These are phyloP conservation scores for Alentia gelatinosa DNA, from an alignment of 2,888 invertebrate species.

Conservation along the genomic window DNA sequence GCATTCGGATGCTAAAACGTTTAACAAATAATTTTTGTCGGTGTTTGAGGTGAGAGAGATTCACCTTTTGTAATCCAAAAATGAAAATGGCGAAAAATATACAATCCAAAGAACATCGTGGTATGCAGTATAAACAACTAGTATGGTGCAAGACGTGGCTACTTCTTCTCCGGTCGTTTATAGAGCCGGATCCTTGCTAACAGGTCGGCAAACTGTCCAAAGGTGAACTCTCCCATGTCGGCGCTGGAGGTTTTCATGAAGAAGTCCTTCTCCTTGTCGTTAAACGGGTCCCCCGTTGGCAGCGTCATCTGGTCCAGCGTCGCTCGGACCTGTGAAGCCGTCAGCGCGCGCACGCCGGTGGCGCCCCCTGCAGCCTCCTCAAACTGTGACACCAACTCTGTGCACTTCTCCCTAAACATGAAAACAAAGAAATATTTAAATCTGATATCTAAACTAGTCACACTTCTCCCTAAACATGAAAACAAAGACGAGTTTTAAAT, in stretches of 20 bases:
- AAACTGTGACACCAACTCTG: neutral
- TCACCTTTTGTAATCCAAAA: no score
- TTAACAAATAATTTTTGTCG: no score
- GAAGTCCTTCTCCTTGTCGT: conserved; percentile 66
- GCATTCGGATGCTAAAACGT: no score
- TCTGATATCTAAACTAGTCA: no score
- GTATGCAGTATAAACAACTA: neutral
- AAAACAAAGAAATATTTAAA: neutral
- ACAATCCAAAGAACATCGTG: no score
- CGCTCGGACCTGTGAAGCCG: neutral
- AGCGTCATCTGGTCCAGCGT: conserved; percentile 59
- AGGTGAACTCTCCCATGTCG: conserved; percentile 72
- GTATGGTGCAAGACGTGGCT: neutral
- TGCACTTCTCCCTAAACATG: neutral
- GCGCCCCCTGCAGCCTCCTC: neutral
- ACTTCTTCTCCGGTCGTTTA: conserved; percentile 60
- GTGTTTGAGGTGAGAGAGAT: no score
- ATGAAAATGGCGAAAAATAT: no score
- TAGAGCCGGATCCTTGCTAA: conserved; percentile 73
- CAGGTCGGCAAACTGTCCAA: conserved; percentile 74
- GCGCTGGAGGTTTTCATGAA: conserved; percentile 65
- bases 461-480: no score
- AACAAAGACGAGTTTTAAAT: no score
- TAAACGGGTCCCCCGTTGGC: conserved; percentile 60
- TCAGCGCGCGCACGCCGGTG: neutral